Evolutionary conservation across 2,797 vertebrate species (phyloP), one percentile per base, ranked within the genome.

Genomic region (Mus minutoides): DNA sequence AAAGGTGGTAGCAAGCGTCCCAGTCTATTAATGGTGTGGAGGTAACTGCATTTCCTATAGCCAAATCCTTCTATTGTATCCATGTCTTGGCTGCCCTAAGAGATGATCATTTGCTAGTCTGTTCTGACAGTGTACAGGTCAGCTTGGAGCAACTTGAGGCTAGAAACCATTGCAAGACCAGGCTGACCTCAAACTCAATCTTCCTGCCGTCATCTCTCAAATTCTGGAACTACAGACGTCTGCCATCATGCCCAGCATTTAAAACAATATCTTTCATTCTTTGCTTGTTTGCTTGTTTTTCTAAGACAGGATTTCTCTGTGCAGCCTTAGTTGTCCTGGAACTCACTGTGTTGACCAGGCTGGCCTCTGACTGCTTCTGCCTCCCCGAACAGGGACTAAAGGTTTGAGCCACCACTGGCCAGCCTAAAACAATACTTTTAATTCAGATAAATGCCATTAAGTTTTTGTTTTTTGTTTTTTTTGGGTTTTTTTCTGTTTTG

Each of bases 71-170:
- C 54, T 22, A 60, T 80, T 73, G 56, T 21, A 6, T n/a, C 46
- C 26, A 86, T 17, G 69, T 71, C 69, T 29, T 21, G 37, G 62
- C 82, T 86, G 49, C 52, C 67, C 49, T 6, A 29, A 94, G 60
- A 75, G 90, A 80, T 82, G 94, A 76, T 77, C 58, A 34, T 93
- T 85, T 62, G 83, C 67, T 37, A 80, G 21, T 79, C 91, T 77
- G 26, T 49, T 89, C 83, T 94, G 79, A 78, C 56, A 73, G 77
- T 46, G 56, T 91, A 80, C 89, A 56, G 26, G 71, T 60, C 84
- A 96, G 73, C 54, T 54, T 11, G 71, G 46, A 90, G 90, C 16
- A 86, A 90, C 92, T 43, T 90, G 54, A 75, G 64, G 62, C 86
- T 75, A 91, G 92, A 95, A 67, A 9, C 43, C 40, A 84, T 24